A percentile compares a stretch with the other conserved stretches of the same genome.
These are phyloP conservation scores for Taxidea taxus DNA, from an alignment of 2,113 vertebrate genomes.

Conservation along the genomic window DNA sequence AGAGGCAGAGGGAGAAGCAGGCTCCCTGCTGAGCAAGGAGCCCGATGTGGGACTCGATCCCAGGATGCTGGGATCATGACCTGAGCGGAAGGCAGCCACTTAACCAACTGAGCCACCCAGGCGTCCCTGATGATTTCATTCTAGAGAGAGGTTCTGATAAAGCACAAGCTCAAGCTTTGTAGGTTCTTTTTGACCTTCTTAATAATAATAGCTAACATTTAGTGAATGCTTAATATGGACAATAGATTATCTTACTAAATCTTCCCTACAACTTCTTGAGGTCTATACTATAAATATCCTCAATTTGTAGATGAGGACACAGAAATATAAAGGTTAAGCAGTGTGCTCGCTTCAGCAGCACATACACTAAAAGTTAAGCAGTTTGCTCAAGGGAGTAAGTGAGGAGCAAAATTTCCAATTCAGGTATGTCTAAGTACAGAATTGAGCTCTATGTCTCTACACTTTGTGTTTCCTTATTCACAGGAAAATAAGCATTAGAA, in stretches of 20 bases:
- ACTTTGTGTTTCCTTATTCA: background rate
- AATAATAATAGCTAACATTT: slow-evolving; percentile 48
- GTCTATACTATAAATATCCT: background rate
- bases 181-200: background rate
- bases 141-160: background rate
- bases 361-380: slow-evolving; percentile 38
- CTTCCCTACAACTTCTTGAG: background rate
- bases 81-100: too few relatives aligned
- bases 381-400: background rate
- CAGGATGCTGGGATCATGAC: too few relatives aligned
- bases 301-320: slow-evolving; percentile 13
- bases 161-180: background rate
- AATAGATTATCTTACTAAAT: slow-evolving; percentile 57
- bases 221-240: slow-evolving; percentile 47
- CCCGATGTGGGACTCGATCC: too few relatives aligned
- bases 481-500: background rate
- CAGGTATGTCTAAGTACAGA: background rate
- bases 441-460: background rate
- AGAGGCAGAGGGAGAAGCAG: too few relatives aligned
- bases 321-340: slow-evolving; percentile 31
- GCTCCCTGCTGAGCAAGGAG: too few relatives aligned
- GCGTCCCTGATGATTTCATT: background rate
- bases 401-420: background rate
- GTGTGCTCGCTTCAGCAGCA: too few relatives aligned
- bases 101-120: too few relatives aligned